Conservation (phyloP, 2,888 invertebrate species). For the Pandemis heparana region DNA sequence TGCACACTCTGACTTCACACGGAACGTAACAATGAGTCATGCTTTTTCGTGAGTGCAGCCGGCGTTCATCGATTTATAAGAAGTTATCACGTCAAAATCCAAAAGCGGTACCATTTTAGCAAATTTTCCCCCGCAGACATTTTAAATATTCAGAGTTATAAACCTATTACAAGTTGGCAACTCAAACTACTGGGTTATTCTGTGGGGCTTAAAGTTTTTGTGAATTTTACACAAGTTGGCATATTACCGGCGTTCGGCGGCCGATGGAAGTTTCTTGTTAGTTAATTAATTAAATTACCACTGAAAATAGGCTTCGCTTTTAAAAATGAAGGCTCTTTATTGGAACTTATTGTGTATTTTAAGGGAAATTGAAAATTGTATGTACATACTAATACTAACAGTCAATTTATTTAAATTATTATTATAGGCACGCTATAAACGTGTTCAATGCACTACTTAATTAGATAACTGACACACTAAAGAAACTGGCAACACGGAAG, state of each 20-base stretch:
- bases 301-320: constrained; percentile 43
- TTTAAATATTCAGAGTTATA: constrained; percentile 70
- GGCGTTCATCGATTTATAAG: too few species aligned
- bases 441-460: too few species aligned
- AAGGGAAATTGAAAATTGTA: not conserved
- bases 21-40: too few species aligned
- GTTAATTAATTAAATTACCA: constrained; percentile 73
- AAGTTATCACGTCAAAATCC: not conserved
- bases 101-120: constrained; percentile 46
- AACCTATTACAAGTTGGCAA: constrained; percentile 73
- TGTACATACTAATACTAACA: too few species aligned
- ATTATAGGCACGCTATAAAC: too few species aligned
- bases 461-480: too few species aligned
- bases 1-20: too few species aligned
- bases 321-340: constrained; percentile 20
- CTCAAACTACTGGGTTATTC: constrained; percentile 65
- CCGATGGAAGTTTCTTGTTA: constrained; percentile 60
- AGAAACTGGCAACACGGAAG: too few species aligned
- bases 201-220: constrained; percentile 75
- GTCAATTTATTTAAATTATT: too few species aligned
- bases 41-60: too few species aligned
- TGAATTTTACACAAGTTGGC: constrained; percentile 73
- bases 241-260: constrained; percentile 66
- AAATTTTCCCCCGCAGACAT: constrained; percentile 53
- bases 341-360: constrained; percentile 9